Base-by-base conservation (phyloP, 2,797 vertebrate genomes). In the Otus scops region DNA sequence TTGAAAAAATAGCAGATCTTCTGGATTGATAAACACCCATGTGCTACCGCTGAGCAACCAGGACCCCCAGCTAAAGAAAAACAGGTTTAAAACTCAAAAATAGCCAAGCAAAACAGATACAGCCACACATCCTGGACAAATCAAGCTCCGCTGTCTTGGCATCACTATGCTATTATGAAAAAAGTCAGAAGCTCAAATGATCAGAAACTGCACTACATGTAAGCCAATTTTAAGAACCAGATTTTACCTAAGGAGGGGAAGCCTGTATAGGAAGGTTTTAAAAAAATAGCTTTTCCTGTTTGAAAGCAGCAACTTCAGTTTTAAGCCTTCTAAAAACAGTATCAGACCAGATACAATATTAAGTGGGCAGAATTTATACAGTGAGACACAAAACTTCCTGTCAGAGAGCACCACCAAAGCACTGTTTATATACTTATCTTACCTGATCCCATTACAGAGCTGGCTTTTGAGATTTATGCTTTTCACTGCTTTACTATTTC, bases 391-490 rank as follows among this genome's bases (percentile, higher is more conserved):
- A 85, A 64, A 15, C 17, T n/a, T 43, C 32, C 30, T 59, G 34
- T 45, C 51, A 88, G 26, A 69, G 4, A 43, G 7, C 20, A 17
- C 47, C 48, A 39, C 24, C 41, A 65, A 60, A 53, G 7, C 23
- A 15, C 34, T n/a, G 5, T 24, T 88, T 11, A 13, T 1, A 11
- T 36, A 21, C 39, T 38, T 32, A 41, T 19, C 80, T 71, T 30
- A 80, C 21, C 21, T 2, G 0, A 27, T 27, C 24, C 23, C n/a
- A 28, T 0, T 2, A 71, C 56, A 84, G 8, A 53, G n/a, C 38
- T 16, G 26, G 13, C 22, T 11, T 36, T 69, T 21, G 10, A 15
- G 9, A 32, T 9, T 18, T 0, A 0, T 34, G 12, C 8, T 57
- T 85, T 59, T 69, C 51, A 39, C 8, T 19, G 9, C 56, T 77